Percentiles rank a stretch among this genome's conserved stretches.
Conservation (phyloP, 2,113 vertebrate species). For the Tachysurus fulvidraco region DNA sequence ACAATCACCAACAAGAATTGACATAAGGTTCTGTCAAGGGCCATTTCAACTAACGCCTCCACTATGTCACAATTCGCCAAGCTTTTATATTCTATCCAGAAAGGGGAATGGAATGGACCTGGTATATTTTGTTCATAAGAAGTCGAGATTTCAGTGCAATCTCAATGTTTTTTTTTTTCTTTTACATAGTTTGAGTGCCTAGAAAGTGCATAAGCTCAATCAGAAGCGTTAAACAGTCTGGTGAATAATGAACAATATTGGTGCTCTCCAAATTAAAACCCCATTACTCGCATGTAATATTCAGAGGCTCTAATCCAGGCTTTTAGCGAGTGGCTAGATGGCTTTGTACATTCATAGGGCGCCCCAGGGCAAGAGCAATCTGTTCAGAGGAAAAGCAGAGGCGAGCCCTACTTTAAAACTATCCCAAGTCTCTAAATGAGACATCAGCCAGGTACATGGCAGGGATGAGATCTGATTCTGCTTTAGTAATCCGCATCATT, state of each 20-base stretch:
- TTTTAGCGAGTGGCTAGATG: conserved; percentile 46
- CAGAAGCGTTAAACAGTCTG: conserved; percentile 14
- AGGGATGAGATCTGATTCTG: conserved; percentile 3
- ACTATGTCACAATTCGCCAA: conserved; percentile 24
- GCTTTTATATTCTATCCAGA: conserved; percentile 30
- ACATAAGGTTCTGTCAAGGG: conserved; percentile 47
- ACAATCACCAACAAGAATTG: conserved; percentile 45
- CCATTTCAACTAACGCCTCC: conserved; percentile 38
- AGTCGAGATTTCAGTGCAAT: conserved; percentile 46
- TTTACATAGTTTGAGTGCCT: conserved; percentile 13
- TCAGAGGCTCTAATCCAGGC: conserved; percentile 54
- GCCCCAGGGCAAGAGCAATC: conserved; percentile 48
- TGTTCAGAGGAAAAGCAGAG: conserved; percentile 32
- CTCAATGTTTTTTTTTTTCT: not conserved
- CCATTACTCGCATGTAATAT: conserved; percentile 56
- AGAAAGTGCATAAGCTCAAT: conserved; percentile 22
- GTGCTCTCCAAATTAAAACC: conserved; percentile 46
- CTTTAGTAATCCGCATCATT: conserved; percentile 27
- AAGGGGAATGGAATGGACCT: conserved; percentile 32
- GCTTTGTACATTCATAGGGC: conserved; percentile 35
- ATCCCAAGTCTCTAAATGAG: conserved; percentile 37
- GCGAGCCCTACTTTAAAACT: conserved; percentile 24
- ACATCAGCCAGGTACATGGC: conserved; percentile 20
- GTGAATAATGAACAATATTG: conserved; percentile 48
- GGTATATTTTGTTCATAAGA: conserved; percentile 30